Evolutionary conservation across 1,140 invertebrate species (phyloP).

Genomic region (Bradynema listronoti): DNA sequence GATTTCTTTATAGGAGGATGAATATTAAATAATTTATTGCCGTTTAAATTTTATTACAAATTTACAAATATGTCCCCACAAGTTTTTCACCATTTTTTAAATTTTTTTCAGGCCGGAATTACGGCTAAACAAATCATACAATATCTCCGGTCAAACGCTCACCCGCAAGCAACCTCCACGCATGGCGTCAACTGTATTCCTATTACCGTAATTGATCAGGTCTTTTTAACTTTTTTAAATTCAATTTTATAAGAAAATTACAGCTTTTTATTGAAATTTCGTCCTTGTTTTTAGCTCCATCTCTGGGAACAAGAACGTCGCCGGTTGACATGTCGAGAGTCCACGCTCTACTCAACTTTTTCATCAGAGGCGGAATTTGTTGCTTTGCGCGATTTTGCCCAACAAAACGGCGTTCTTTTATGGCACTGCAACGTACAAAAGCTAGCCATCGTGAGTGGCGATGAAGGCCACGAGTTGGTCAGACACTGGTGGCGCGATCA

Average conservation of each 20-base stretch:
- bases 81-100: no score
- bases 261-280: no score
- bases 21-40: neutral
- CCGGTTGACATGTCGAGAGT: conserved; percentile 24
- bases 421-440: conserved; percentile 19
- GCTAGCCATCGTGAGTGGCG: conserved; percentile 33
- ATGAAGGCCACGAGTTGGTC: conserved; percentile 37
- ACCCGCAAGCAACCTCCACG: conserved; percentile 26
- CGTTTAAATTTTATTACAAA: neutral
- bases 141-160: conserved; percentile 32
- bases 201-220: conserved; percentile 36
- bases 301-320: conserved; percentile 38
- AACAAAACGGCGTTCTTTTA: conserved; percentile 19
- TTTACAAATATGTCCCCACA: neutral
- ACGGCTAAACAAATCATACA: conserved; percentile 37
- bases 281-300: conserved; percentile 26
- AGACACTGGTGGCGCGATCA: conserved; percentile 32
- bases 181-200: conserved; percentile 25
- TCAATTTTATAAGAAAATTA: conserved; percentile 3
- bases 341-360: conserved; percentile 32
- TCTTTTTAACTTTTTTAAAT: conserved; percentile 26
- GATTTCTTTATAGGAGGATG: neutral
- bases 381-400: conserved; percentile 28
- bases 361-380: conserved; percentile 32
- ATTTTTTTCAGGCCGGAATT: conserved; percentile 31